Conservation (phyloP, 2,888 invertebrate genomes). For the Amphipoea oculea region DNA sequence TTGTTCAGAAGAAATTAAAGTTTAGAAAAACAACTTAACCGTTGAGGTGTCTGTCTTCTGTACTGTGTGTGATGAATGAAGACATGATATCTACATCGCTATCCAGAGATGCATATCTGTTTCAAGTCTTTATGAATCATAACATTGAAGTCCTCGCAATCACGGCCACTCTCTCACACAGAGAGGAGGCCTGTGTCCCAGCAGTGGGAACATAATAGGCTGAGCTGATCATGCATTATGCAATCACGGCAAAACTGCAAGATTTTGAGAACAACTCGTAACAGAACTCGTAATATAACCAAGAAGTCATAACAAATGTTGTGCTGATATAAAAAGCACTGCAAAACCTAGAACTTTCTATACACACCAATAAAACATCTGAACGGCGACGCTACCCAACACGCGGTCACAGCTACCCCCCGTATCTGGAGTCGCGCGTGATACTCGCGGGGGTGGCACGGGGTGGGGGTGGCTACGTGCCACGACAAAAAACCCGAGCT, state of each 20-base stretch:
- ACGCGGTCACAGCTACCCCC: conserved; percentile 72
- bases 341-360: conserved; percentile 26
- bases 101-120: not conserved
- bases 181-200: too few species aligned
- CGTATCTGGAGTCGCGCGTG: conserved; percentile 80
- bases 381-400: conserved; percentile 57
- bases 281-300: not conserved
- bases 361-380: conserved; percentile 12
- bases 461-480: conserved; percentile 79
- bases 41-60: not conserved
- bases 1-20: conserved; percentile 13
- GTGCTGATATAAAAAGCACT: not conserved
- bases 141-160: too few species aligned
- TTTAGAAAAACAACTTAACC: not conserved
- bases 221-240: too few species aligned
- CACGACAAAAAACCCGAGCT: conserved; percentile 86
- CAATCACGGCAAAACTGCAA: not conserved
- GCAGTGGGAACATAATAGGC: too few species aligned
- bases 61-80: not conserved
- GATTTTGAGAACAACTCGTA: too few species aligned
- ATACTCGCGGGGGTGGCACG: conserved; percentile 75
- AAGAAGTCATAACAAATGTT: not conserved
- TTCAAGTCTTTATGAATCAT: not conserved
- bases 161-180: too few species aligned
- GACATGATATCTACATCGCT: not conserved